These are phyloP conservation scores for Macaria notata DNA, from an alignment of 2,888 invertebrate species.

Conservation along the genomic window DNA sequence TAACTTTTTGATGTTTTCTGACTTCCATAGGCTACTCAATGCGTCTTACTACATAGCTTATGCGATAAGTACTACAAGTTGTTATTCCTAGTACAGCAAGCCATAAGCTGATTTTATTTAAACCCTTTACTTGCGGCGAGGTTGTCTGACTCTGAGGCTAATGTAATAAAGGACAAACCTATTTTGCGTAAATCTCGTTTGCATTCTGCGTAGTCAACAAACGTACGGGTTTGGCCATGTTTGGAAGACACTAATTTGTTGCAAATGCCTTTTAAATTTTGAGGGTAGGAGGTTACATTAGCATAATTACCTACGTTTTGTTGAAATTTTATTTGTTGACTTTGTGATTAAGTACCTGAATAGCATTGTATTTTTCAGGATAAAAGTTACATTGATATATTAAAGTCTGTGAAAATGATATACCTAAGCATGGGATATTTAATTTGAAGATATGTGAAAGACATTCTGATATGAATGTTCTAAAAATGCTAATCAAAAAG, in stretches of 20 bases:
- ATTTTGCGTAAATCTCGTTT: conserved; percentile 34
- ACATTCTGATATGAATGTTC: no score
- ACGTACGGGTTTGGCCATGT: conserved; percentile 26
- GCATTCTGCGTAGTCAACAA: conserved; percentile 24
- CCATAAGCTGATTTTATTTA: conserved; percentile 41
- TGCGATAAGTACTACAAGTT: not conserved
- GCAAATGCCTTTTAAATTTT: conserved; percentile 15
- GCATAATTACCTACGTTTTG: conserved; percentile 4
- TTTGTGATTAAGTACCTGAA: no score
- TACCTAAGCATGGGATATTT: no score
- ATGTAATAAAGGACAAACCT: conserved; percentile 43
- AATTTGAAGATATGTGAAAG: no score
- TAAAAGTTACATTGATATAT: no score
- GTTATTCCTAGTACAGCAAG: conserved; percentile 28
- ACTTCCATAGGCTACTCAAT: no score
- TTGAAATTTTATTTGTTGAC: not conserved
- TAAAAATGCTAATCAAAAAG: no score
- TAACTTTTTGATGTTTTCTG: no score
- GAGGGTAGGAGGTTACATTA: conserved; percentile 2
- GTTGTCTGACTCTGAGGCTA: conserved; percentile 19
- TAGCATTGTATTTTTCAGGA: no score
- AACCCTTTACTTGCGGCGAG: conserved; percentile 37
- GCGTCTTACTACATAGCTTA: no score
- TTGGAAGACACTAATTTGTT: conserved; percentile 13
- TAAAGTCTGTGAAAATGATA: no score